Base-by-base conservation (phyloP, 2,797 vertebrate genomes). In the Nyctibius grandis region DNA sequence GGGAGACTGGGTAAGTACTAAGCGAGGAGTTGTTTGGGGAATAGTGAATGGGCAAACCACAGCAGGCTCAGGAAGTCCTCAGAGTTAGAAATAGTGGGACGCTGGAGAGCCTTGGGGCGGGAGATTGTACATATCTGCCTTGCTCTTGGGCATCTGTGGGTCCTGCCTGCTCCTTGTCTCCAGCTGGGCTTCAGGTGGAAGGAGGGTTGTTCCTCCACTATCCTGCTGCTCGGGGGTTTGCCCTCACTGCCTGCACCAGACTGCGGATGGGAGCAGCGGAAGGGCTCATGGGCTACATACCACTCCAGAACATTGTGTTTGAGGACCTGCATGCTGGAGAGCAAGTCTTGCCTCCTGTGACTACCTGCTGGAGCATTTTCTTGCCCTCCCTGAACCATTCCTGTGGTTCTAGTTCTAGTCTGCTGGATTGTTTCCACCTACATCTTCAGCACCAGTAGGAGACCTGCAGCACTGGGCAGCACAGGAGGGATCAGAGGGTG, bases 241-340 rank as follows among this genome's bases (percentile, higher is more conserved):
- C 15, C 33, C 54, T 79, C 42, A 72, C 54, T 79, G 59, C n/a
- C 42, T 2, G 2, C 15, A 15, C 17, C 34, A 86, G 42, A n/a
- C 15, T 86, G 57, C 6, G 6, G 44, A 25, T 3, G 4, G 53
- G n/a, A 82, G 63, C 57, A 44, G 74, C 50, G 36, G 36, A 48
- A 59, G 65, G 53, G 68, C 20, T 64, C 1, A 0, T 9, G 48
- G 22, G 23, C n/a, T 34, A 6, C 0, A 0, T 21, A 67, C 15
- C 7, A 3, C 48, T 83, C 34, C 20, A 15, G 63, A 78, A 19
- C 5, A 5, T 16, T 1, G 0, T 9, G 25, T 63, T 56, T 59
- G 47, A 70, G 13, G 48, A 36, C 20, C 74, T 68, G 28, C 3
- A 7, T 67, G 53, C 56, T 80, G 64, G 31, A 54, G 22, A 12